Evolutionary conservation across 1,140 invertebrate species (phyloP).

Genomic region (Eubasilissa regina): DNA sequence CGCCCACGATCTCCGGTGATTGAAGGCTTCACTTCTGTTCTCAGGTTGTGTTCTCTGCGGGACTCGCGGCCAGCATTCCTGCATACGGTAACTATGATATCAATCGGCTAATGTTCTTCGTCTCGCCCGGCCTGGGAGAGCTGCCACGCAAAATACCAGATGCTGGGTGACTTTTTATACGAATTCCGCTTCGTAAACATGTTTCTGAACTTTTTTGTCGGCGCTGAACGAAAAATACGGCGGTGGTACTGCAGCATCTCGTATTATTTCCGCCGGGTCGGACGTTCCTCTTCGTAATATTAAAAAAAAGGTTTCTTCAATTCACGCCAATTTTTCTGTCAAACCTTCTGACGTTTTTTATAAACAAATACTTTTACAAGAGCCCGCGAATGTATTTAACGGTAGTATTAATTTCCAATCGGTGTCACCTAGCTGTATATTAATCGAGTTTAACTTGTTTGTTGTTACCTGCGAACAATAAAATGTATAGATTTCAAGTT

Average conservation of each 20-base stretch:
- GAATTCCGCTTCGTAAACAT: conserved; percentile 24
- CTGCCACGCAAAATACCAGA: background rate
- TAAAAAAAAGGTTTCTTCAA: too few species aligned
- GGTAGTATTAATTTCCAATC: background rate
- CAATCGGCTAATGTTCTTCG: background rate
- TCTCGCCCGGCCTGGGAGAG: background rate
- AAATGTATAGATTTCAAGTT: too few species aligned
- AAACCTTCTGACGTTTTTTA: too few species aligned
- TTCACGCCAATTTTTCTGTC: too few species aligned
- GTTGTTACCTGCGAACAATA: too few species aligned
- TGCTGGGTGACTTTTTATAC: conserved; percentile 19
- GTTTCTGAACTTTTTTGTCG: conserved; percentile 10
- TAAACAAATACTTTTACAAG: too few species aligned
- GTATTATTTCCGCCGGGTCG: too few species aligned
- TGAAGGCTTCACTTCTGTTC: background rate
- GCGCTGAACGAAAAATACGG: background rate
- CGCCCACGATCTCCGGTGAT: conserved; percentile 12
- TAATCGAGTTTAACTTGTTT: too few species aligned
- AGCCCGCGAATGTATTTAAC: too few species aligned
- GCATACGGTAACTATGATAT: conserved; percentile 30
- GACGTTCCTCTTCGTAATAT: background rate
- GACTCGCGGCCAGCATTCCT: conserved; percentile 15
- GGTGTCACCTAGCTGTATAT: conserved; percentile 12
- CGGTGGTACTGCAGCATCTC: background rate
- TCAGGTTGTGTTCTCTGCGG: conserved; percentile 11